phyloP scores from a whole-genome alignment of 1,140 invertebrate genomes.

The Acromyrmex charruanus region DNA sequence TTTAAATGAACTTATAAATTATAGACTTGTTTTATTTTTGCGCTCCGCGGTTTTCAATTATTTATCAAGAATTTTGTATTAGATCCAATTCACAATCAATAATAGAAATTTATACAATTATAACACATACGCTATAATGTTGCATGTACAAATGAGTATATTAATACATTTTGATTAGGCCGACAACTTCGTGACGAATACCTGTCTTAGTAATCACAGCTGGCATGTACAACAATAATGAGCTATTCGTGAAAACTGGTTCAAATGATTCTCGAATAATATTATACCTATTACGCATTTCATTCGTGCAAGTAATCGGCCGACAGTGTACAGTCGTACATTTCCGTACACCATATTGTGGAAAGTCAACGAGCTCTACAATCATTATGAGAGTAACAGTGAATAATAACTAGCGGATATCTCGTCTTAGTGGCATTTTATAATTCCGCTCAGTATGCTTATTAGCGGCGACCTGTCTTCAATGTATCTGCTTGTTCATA shows the following conservation, averaged over 20 bases:
- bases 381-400: constrained; percentile 21
- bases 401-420: constrained; percentile 16
- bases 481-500: neutral
- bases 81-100: neutral
- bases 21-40: neutral
- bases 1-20: neutral
- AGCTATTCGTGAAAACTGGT: constrained; percentile 10
- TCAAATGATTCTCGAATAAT: constrained; percentile 26
- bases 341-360: constrained; percentile 6
- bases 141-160: neutral
- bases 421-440: constrained; percentile 10
- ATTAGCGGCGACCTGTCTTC: constrained; percentile 30
- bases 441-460: neutral
- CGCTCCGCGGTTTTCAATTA: neutral
- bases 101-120: neutral
- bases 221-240: neutral
- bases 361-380: constrained; percentile 20
- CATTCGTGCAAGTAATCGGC: constrained; percentile 27
- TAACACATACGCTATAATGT: neutral
- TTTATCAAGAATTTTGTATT: constrained; percentile 16
- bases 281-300: constrained; percentile 32
- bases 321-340: neutral
- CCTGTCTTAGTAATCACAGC: neutral
- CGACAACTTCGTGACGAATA: neutral
- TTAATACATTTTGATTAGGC: neutral